Evolutionary conservation across 2,797 vertebrate species (phyloP).

Genomic region (Hypotaenidia okinawae): DNA sequence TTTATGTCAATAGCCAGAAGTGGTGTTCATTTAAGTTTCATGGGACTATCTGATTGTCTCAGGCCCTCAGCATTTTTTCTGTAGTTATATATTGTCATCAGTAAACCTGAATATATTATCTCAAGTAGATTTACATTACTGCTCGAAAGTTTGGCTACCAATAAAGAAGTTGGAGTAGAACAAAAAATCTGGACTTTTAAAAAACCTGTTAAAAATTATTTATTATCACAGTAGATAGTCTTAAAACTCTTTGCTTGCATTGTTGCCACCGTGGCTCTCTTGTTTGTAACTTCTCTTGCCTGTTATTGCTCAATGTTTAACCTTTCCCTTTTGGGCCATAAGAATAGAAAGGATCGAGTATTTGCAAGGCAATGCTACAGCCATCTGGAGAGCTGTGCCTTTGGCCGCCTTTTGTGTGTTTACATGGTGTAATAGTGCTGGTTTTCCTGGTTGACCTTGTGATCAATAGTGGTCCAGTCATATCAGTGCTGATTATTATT

Average conservation of each 20-base stretch:
- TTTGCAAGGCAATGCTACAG: neutral
- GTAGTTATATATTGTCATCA: neutral
- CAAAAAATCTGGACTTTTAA: neutral
- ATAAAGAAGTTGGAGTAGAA: neutral
- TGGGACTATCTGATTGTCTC: neutral
- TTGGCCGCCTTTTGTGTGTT: neutral
- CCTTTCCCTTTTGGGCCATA: neutral
- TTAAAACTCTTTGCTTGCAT: neutral
- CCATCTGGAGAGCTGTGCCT: neutral
- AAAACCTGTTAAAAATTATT: neutral
- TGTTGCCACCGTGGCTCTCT: neutral
- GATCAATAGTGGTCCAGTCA: neutral
- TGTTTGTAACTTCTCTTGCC: neutral
- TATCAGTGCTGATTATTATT: neutral
- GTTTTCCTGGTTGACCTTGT: neutral
- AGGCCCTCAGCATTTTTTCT: neutral
- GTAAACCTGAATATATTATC: neutral
- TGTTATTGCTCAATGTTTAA: neutral
- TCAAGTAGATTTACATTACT: neutral
- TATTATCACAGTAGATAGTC: neutral
- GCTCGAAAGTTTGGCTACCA: neutral
- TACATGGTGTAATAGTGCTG: neutral
- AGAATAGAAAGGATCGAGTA: neutral
- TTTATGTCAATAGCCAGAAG: neutral
- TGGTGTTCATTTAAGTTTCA: neutral